phyloP scores from a whole-genome alignment of 2,888 invertebrate species.

The Drosophila falleni region DNA sequence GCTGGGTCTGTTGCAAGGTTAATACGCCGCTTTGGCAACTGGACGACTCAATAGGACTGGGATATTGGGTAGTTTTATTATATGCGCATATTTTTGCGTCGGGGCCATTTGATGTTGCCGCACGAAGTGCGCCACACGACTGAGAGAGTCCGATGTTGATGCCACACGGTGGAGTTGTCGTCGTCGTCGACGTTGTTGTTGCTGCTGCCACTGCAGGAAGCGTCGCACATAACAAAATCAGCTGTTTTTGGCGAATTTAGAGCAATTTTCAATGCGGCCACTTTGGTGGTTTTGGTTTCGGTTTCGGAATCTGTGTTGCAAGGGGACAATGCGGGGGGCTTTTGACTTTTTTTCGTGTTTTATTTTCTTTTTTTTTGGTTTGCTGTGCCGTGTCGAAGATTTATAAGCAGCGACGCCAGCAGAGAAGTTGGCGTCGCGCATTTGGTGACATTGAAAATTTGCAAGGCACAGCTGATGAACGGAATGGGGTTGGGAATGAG shows the following conservation, averaged over 20 bases:
- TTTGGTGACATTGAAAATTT: conserved; percentile 81
- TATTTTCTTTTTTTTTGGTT: conserved; percentile 23
- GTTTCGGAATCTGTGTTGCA: conserved; percentile 27
- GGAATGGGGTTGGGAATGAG: neutral
- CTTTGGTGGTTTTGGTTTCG: conserved; percentile 59
- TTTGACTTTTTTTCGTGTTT: conserved; percentile 11
- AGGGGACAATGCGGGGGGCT: neutral
- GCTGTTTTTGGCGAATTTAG: conserved; percentile 81
- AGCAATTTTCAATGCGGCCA: conserved; percentile 79
- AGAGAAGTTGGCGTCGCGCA: conserved; percentile 71
- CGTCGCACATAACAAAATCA: conserved; percentile 69
- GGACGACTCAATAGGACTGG: conserved; percentile 12
- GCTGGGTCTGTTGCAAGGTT: conserved; percentile 50
- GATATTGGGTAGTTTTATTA: conserved; percentile 56
- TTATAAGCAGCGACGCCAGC: conserved; percentile 73
- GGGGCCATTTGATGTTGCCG: conserved; percentile 74
- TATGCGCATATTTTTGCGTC: conserved; percentile 77
- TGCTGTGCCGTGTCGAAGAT: conserved; percentile 71
- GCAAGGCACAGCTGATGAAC: conserved; percentile 67
- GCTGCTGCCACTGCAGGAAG: conserved; percentile 68
- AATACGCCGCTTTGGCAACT: conserved; percentile 36
- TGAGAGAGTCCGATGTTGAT: conserved; percentile 64
- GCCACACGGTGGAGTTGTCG: conserved; percentile 50
- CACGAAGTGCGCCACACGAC: conserved; percentile 77
- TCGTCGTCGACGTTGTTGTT: conserved; percentile 26